Base-by-base conservation (phyloP, 35 echinoderm and acorn worm genomes). In the Ophiothrix spiculata region DNA sequence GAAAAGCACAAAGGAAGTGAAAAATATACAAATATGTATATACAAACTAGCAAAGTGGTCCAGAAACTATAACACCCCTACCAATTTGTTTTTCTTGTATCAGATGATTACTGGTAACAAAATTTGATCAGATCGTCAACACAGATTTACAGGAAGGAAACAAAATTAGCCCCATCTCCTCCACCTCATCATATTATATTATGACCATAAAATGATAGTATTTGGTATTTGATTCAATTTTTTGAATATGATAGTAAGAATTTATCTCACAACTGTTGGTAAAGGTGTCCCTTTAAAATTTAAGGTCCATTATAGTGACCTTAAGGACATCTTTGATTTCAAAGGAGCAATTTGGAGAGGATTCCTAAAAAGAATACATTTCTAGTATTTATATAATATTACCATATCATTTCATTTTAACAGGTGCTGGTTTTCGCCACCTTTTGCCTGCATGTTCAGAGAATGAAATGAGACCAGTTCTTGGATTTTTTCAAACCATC, bases 401-500 rank as follows among this genome's bases (percentile, higher is more conserved):
- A 19, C 6, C 42, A 49, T 49, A 10, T 10, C 6, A 49, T 10
- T 49, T 49, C 6, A 49, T 10, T 49, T 56, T 35, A 82, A 41
- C 45, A 91, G 90, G 77, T 19, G 36, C 49, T 75, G 83, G 83
- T n/a, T 77, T 91, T n/a, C 54, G 80, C 6, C n/a, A 74, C 15
- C 37, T 91, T 29, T 37, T 91, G 33, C 77, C 84, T 46, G 81
- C 84, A 14, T 79, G 45, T 33, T 63, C 69, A 25, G 90, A 91
- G 14, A 77, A 86, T 40, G 90, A 91, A 37, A 81, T 91, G 39
- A 36, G 84, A 75, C 23, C 49, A 33, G 33, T 91, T 19, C 69
- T 91, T 25, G 75, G 41, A n/a, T 91, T 91, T 54, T 45, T 82
- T n/a, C 85, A 86, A 75, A 91, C 84, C 38, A 46, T 80, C 32